Percentiles rank a stretch among this genome's conserved stretches.
These are phyloP conservation scores for Aplysina aerophoba DNA, from an alignment of 37 sponge, comb jelly and placozoan species.

Conservation along the genomic window DNA sequence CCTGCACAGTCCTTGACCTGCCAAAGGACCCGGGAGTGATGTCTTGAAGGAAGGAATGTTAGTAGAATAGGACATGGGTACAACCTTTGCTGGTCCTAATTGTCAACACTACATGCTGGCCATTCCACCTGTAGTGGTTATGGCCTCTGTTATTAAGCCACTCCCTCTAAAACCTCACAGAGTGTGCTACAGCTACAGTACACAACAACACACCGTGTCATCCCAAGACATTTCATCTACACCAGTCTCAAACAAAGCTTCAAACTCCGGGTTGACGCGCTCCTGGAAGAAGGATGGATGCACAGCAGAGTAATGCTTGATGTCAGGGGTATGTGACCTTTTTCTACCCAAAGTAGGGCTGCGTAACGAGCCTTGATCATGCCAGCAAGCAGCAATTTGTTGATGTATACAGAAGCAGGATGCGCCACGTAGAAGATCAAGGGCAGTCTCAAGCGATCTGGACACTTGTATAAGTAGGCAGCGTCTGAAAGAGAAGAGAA, in stretches of 20 bases:
- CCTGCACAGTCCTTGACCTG: too few species aligned
- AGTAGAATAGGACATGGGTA: too few species aligned
- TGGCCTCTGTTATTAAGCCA: too few species aligned
- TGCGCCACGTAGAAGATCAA: slow-evolving; percentile 80
- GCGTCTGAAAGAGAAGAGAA: slow-evolving; percentile 61
- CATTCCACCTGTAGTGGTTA: too few species aligned
- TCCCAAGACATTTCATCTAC: slow-evolving; percentile 97
- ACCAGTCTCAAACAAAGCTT: slow-evolving; percentile 87
- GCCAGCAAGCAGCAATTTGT: slow-evolving; percentile 79
- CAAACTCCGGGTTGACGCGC: slow-evolving; percentile 68
- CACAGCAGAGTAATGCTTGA: background rate
- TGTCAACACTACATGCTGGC: too few species aligned
- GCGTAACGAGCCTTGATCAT: slow-evolving; percentile 48
- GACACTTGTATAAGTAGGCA: slow-evolving; percentile 67
- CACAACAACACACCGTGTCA: slow-evolving; percentile 77
- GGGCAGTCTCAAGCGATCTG: slow-evolving; percentile 75
- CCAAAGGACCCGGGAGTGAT: too few species aligned
- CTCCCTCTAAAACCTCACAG: background rate
- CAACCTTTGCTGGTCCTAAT: too few species aligned
- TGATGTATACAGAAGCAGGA: slow-evolving; percentile 79
- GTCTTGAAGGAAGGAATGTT: too few species aligned
- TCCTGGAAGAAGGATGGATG: slow-evolving; percentile 44
- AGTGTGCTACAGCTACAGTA: too few species aligned
- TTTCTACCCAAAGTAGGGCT: background rate
- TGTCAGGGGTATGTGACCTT: background rate